Evolutionary conservation across 2,797 vertebrate species (phyloP), one percentile per base, ranked within the genome.

Genomic region (Tolypeutes matacus): DNA sequence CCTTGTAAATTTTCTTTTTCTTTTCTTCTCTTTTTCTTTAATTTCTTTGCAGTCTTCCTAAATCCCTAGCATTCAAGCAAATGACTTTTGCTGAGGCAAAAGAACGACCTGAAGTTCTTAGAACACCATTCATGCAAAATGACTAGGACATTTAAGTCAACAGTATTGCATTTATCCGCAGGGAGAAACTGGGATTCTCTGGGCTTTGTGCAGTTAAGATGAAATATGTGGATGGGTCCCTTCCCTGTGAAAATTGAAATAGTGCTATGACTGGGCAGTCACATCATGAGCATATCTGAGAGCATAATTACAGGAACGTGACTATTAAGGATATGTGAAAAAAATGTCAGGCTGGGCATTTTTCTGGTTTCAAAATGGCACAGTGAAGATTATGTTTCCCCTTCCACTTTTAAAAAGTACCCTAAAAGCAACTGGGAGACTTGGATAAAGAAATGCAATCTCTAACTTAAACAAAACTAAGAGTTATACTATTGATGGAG

Each of bases 341-440:
- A 78, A 69, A 83, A 49, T 11, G 7, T 25, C n/a, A 29, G 25
- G 14, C 51, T 49, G 39, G 21, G 53, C 21, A 31, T 34, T 70
- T 14, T 73, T 93, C 18, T 29, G 36, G 34, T 80, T 83, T 67
- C 11, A 34, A 34, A 70, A 39, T 64, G 53, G 49, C 89, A 80
- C n/a, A 85, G 53, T 72, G 18, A 88, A 92, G 60, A 64, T 11
- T 56, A 9, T 18, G n/a, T 58, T 89, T 82, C 17, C 53, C 62
- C 49, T 53, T 85, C 21, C 80, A 58, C 83, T 87, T 87, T 84
- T 69, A 65, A 80, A 88, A 56, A 67, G 53, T 31, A 58, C 67
- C 65, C 7, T n/a, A 18, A 86, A 25, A 36, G n/a, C 6, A 53
- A 67, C 49, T 70, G 29, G 34, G 82, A 88, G 18, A 64, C 46